Conservation (phyloP, 1,140 invertebrate species). For the Tetragonula clypearis region DNA sequence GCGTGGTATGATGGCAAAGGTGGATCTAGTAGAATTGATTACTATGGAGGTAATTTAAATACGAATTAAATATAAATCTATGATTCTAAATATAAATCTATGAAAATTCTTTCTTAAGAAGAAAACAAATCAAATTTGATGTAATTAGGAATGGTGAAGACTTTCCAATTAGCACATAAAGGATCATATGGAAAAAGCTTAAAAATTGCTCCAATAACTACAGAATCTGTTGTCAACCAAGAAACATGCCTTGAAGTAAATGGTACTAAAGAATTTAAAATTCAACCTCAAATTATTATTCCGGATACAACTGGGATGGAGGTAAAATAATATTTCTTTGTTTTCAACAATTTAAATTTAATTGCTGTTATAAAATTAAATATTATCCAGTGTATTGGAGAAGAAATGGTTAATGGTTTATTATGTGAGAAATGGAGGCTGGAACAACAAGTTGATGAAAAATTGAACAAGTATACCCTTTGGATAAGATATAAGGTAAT, state of each 20-base stretch:
- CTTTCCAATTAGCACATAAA: constrained; percentile 88
- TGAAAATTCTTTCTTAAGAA: neutral
- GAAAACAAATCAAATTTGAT: neutral
- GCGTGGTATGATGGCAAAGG: constrained; percentile 91
- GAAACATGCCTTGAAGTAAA: constrained; percentile 93
- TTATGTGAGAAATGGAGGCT: constrained; percentile 89
- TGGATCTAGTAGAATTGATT: constrained; percentile 94
- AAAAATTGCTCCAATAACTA: constrained; percentile 94
- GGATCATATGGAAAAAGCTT: constrained; percentile 88
- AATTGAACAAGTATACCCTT: constrained; percentile 93
- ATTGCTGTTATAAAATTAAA: constrained; percentile 45
- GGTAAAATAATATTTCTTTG: constrained; percentile 78
- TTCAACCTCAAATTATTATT: constrained; percentile 90
- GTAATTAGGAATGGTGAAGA: constrained; percentile 90
- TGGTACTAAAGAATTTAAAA: constrained; percentile 85
- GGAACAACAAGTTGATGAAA: constrained; percentile 86
- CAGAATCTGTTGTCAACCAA: constrained; percentile 86
- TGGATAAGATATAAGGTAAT: constrained; percentile 89
- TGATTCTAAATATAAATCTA: too few species aligned
- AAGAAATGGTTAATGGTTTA: constrained; percentile 85
- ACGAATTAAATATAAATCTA: neutral
- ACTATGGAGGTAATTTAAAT: constrained; percentile 89
- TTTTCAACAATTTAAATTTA: constrained; percentile 8
- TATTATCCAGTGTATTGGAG: constrained; percentile 79
- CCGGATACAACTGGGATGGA: constrained; percentile 91